A percentile compares a stretch with the other conserved stretches of the same genome.
phyloP scores from a whole-genome alignment of 2,888 invertebrate species.

The Xestobium rufovillosum region DNA sequence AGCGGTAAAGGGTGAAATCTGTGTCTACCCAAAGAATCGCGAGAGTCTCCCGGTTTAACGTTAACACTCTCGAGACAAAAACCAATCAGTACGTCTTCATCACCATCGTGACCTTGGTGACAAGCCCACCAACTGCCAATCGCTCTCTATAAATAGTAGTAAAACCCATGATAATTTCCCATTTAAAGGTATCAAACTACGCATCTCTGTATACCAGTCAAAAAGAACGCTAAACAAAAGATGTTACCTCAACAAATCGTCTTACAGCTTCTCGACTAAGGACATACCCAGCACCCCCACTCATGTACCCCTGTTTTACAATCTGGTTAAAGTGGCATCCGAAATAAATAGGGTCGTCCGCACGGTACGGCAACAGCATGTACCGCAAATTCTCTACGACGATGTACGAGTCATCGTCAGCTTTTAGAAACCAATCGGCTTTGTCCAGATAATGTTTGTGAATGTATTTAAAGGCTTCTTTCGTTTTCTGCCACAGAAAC shows the following conservation, averaged over 20 bases:
- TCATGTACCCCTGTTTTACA: slow-evolving; percentile 74
- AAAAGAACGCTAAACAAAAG: too few relatives aligned
- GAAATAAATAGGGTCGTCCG: slow-evolving; percentile 69
- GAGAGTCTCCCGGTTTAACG: neutral
- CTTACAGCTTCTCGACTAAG: slow-evolving; percentile 69
- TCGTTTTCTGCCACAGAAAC: slow-evolving; percentile 89
- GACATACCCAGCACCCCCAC: slow-evolving; percentile 84
- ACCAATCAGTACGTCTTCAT: neutral
- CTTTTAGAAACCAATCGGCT: slow-evolving; percentile 91
- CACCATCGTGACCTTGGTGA: neutral
- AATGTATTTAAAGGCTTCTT: slow-evolving; percentile 77
- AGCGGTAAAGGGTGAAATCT: too few relatives aligned
- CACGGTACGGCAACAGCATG: slow-evolving; percentile 65
- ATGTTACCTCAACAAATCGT: slow-evolving; percentile 53
- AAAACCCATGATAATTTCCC: slow-evolving; percentile 1
- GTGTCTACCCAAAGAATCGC: neutral
- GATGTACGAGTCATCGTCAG: slow-evolving; percentile 94
- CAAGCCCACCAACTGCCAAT: neutral
- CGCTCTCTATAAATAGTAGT: neutral
- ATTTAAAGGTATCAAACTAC: neutral
- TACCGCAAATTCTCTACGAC: slow-evolving; percentile 85
- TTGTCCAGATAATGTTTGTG: slow-evolving; percentile 70
- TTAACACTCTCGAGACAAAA: neutral
- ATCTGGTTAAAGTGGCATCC: slow-evolving; percentile 79
- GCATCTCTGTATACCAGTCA: too few relatives aligned